These are phyloP conservation scores for Hirtodrosophila cameraria DNA, from an alignment of 2,888 invertebrate species.

Conservation along the genomic window DNA sequence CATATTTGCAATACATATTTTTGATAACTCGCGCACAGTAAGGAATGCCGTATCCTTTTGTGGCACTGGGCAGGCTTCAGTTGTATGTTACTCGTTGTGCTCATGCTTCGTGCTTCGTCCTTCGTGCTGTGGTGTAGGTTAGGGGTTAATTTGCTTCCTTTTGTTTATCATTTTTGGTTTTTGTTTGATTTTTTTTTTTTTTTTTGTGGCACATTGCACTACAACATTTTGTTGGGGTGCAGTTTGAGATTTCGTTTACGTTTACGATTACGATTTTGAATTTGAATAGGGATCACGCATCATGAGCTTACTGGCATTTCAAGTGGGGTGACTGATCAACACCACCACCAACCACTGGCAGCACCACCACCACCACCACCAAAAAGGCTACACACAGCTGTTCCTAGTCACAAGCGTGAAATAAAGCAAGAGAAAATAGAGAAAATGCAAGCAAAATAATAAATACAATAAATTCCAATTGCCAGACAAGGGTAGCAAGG, in stretches of 20 bases:
- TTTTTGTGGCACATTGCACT: slow-evolving; percentile 17
- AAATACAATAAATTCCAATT: slow-evolving; percentile 72
- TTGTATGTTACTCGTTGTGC: slow-evolving; percentile 27
- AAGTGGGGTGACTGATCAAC: slow-evolving; percentile 51
- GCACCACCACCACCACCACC: slow-evolving; percentile 3
- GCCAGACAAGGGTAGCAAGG: slow-evolving; percentile 53
- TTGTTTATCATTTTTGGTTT: neutral
- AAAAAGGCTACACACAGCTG: slow-evolving; percentile 43
- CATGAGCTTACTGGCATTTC: slow-evolving; percentile 24
- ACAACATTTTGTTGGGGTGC: slow-evolving; percentile 24
- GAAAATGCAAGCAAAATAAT: slow-evolving; percentile 52
- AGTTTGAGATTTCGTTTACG: too few relatives aligned
- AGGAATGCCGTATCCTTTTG: slow-evolving; percentile 55
- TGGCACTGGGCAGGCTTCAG: slow-evolving; percentile 40
- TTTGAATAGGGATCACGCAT: slow-evolving; percentile 45
- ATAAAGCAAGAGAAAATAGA: slow-evolving; percentile 39
- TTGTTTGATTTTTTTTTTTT: neutral
- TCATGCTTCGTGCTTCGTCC: slow-evolving; percentile 1
- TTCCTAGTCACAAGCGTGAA: slow-evolving; percentile 45
- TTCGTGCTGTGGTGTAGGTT: slow-evolving; percentile 50
- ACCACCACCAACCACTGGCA: slow-evolving; percentile 25
- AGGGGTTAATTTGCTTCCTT: slow-evolving; percentile 41
- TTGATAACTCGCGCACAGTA: slow-evolving; percentile 45
- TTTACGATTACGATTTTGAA: too few relatives aligned
- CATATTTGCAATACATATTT: slow-evolving; percentile 52